Evolutionary conservation across 30 jellyfish, hydroid and myxozoan species (phyloP), one percentile per base, ranked within the genome.

Genomic region (Aurelia aurita): DNA sequence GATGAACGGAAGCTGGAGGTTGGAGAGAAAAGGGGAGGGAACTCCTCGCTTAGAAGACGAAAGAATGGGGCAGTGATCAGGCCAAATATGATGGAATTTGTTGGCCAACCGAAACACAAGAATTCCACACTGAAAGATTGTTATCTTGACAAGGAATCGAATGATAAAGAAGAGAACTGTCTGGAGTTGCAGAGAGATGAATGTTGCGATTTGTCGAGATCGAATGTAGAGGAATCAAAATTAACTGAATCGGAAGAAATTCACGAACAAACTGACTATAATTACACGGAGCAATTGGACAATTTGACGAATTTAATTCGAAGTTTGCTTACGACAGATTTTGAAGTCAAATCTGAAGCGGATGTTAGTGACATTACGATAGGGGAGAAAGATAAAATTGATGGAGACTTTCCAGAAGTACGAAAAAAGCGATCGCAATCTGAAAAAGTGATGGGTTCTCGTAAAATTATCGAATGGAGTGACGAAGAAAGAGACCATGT

Each of bases 41-140:
- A 77, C 21, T 10, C 88, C 18, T 83, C 93, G 34, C 29, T 45
- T 2, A 70, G 93, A 23, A 57, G 93, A 67, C 43, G 93, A 46
- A 83, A 83, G 62, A 34, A 69, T 49, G 93, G 87, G 3, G 93
- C 93, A n/a, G 58, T 83, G 43, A 25, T 74, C 35, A 70, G 87
- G 49, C 93, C 93, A n/a, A 83, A 71, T 62, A 18, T 83, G 21
- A 70, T 83, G 44, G 93, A 83, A 35, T 74, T 83, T 59, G 93
- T 83, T 46, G 93, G 93, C 3, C 86, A 69, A 18, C 93, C 93
- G 23, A 83, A 83, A 68, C 75, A 66, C 32, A 83, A 70, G 45
- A 44, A 53, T 55, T 74, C 86, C 5, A 19, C 44, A 32, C 31
- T 74, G 32, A 46, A 74, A 13, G 86, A 74, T 25, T 55, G 69